These are phyloP conservation scores for Hyles lineata DNA, from an alignment of 2,888 invertebrate species.

Conservation along the genomic window DNA sequence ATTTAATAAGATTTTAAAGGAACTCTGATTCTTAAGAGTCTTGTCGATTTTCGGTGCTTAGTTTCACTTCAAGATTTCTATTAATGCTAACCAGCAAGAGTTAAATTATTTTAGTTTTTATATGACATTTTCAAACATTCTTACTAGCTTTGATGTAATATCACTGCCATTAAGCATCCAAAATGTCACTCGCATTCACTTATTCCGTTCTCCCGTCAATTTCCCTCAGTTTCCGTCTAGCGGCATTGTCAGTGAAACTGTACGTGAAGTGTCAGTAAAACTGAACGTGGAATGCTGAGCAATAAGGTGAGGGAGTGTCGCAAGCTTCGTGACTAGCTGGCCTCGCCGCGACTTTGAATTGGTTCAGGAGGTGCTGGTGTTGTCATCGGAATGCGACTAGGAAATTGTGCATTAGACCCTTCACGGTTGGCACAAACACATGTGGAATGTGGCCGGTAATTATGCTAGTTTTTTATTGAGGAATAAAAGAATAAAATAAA, in stretches of 20 bases:
- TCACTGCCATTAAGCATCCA: conserved; percentile 1
- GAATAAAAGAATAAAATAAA: too few relatives aligned
- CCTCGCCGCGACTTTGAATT: conserved; percentile 54
- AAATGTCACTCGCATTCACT: neutral
- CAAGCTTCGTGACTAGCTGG: conserved; percentile 53
- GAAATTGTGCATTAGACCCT: conserved; percentile 5
- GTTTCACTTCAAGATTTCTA: too few relatives aligned
- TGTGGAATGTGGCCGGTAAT: neutral
- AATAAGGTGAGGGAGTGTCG: conserved; percentile 34
- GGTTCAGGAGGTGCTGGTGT: conserved; percentile 21
- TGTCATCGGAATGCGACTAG: conserved; percentile 27
- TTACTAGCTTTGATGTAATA: neutral
- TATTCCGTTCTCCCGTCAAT: neutral
- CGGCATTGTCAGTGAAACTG: conserved; percentile 5
- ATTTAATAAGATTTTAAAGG: too few relatives aligned
- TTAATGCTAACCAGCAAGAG: too few relatives aligned
- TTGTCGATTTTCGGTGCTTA: too few relatives aligned
- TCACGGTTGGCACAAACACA: neutral
- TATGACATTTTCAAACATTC: too few relatives aligned
- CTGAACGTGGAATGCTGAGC: conserved; percentile 32
- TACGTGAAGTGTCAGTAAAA: conserved; percentile 23
- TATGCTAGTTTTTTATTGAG: too few relatives aligned
- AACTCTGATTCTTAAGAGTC: too few relatives aligned
- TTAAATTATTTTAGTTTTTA: too few relatives aligned
- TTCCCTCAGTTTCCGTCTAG: conserved; percentile 5